These are phyloP conservation scores for Oithona nana DNA, from an alignment of 2,888 invertebrate species.

Conservation along the genomic window DNA sequence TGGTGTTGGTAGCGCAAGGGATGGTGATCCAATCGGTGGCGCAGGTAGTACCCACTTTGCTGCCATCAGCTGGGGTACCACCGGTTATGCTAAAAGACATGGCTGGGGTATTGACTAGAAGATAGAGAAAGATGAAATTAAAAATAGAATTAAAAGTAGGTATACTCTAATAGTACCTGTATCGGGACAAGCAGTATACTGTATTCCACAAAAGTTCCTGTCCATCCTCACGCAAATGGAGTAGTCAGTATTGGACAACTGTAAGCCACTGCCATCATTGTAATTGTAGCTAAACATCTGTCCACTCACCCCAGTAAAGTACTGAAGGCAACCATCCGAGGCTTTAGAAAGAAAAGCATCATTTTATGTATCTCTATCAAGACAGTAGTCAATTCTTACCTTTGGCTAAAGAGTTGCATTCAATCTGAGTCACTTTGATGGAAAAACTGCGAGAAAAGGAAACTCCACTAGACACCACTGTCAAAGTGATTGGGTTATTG, in stretches of 20 bases:
- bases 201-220: slow-evolving; percentile 66
- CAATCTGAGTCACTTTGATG: slow-evolving; percentile 56
- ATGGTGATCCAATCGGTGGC: slow-evolving; percentile 53
- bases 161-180: slow-evolving; percentile 32
- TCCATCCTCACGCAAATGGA: slow-evolving; percentile 65
- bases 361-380: background rate
- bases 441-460: slow-evolving; percentile 57
- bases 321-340: slow-evolving; percentile 57
- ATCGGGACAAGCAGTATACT: slow-evolving; percentile 54
- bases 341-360: slow-evolving; percentile 27
- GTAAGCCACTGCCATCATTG: slow-evolving; percentile 49
- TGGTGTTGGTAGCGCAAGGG: slow-evolving; percentile 52
- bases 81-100: slow-evolving; percentile 57
- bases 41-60: slow-evolving; percentile 37
- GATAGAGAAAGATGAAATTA: background rate
- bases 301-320: slow-evolving; percentile 57
- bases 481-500: slow-evolving; percentile 56
- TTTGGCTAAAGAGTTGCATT: slow-evolving; percentile 49
- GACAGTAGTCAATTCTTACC: slow-evolving; percentile 29
- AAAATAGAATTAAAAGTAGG: background rate
- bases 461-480: slow-evolving; percentile 56
- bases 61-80: slow-evolving; percentile 48
- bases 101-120: slow-evolving; percentile 44
- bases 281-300: slow-evolving; percentile 66
- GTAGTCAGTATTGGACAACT: slow-evolving; percentile 73